Evolutionary conservation across 2,797 vertebrate species (phyloP).

Genomic region (Allobates femoralis): DNA sequence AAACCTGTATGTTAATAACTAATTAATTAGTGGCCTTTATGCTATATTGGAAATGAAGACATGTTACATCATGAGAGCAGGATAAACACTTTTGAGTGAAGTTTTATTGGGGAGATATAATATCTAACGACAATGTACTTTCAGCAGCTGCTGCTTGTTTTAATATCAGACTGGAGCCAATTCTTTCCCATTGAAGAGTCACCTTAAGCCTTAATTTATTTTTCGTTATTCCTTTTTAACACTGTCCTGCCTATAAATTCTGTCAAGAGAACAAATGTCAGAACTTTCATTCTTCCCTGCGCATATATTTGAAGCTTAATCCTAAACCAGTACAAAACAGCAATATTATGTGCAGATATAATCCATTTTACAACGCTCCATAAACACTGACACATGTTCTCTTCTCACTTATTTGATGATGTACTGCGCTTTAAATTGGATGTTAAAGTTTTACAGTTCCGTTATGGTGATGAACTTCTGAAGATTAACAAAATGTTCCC

Average conservation of each 20-base stretch:
- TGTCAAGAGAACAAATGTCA: slow-evolving; percentile 39
- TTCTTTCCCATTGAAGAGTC: neutral
- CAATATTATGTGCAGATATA: slow-evolving; percentile 40
- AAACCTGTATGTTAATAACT: neutral
- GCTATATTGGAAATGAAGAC: neutral
- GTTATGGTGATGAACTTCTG: slow-evolving; percentile 56
- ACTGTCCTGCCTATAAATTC: neutral
- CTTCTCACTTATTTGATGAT: slow-evolving; percentile 53
- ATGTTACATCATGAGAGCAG: neutral
- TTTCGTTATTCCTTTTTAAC: slow-evolving; percentile 30
- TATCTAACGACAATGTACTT: neutral
- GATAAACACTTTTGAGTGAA: neutral
- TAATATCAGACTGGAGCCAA: neutral
- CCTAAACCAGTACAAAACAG: slow-evolving; percentile 27
- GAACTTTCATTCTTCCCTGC: slow-evolving; percentile 8
- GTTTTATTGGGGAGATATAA: neutral
- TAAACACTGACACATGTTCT: slow-evolving; percentile 58
- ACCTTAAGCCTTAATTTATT: slow-evolving; percentile 2
- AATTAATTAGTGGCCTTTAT: neutral
- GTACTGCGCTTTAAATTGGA: slow-evolving; percentile 47
- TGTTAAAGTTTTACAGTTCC: slow-evolving; percentile 58
- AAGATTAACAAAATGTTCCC: slow-evolving; percentile 51
- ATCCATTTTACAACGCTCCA: slow-evolving; percentile 44
- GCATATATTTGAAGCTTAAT: slow-evolving; percentile 40
- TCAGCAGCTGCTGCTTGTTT: neutral